Evolutionary conservation across 2,797 vertebrate genomes (phyloP).

Genomic region (Sebastes wilsoni): DNA sequence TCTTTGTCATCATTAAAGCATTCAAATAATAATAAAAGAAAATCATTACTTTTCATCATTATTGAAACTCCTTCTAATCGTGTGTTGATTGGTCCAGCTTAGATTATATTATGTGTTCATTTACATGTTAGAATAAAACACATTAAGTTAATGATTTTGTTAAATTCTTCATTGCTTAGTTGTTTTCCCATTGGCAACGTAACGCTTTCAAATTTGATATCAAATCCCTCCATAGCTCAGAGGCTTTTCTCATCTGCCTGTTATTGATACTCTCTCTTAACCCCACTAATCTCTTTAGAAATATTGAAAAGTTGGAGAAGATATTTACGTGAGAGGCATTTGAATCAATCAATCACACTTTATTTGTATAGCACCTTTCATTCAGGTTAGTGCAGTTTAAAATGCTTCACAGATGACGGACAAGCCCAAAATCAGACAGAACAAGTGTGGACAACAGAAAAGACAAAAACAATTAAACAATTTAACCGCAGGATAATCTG

Average conservation of each 20-base stretch:
- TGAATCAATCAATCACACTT: too few species aligned
- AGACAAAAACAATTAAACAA: too few species aligned
- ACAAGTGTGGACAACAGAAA: too few species aligned
- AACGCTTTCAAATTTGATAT: constrained; percentile 17
- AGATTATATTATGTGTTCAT: background rate
- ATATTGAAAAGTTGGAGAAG: constrained; percentile 34
- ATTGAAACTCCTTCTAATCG: background rate
- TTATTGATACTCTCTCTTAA: constrained; percentile 41
- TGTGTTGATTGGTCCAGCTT: background rate
- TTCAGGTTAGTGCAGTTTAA: too few species aligned
- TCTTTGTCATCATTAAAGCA: too few species aligned
- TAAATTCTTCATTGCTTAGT: background rate
- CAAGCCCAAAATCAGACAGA: too few species aligned
- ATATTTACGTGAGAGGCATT: constrained; percentile 8
- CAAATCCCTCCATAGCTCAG: constrained; percentile 11
- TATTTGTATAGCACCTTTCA: too few species aligned
- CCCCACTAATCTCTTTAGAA: constrained; percentile 41
- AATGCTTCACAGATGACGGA: too few species aligned
- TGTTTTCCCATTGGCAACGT: constrained; percentile 9
- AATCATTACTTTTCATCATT: background rate
- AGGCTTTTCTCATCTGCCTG: constrained; percentile 39
- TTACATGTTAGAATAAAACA: background rate
- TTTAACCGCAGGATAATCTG: too few species aligned
- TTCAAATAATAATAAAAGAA: too few species aligned
- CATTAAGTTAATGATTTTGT: background rate